Percentiles rank a stretch among this genome's conserved stretches.
Conservation (phyloP, 2,113 vertebrate species). For the Leucosticte australis region DNA sequence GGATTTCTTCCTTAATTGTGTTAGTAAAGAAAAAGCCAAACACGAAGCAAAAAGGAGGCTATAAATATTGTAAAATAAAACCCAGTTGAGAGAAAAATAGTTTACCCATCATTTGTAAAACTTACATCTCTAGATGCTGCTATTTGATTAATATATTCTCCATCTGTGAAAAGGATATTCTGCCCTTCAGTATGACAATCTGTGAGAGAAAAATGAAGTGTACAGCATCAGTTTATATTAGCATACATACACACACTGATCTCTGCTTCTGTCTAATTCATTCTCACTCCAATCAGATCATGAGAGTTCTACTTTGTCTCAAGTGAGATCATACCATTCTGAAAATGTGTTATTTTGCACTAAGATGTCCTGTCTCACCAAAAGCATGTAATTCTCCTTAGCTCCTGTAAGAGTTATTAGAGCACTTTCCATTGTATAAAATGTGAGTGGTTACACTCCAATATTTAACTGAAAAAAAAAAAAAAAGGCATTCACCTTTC, state of each 20-base stretch:
- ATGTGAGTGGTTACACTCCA: neutral
- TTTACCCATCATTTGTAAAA: neutral
- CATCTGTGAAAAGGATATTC: constrained; percentile 97
- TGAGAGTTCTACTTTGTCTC: neutral
- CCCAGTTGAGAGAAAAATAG: neutral
- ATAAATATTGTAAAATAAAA: neutral
- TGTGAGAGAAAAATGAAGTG: constrained; percentile 60
- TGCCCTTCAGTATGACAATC: constrained; percentile 94
- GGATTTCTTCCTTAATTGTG: neutral
- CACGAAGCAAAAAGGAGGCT: neutral
- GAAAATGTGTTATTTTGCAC: neutral
- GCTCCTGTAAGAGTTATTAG: neutral
- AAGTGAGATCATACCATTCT: neutral
- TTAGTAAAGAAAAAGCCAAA: neutral
- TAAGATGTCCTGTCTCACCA: neutral
- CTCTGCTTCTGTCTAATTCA: neutral
- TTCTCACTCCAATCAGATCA: neutral
- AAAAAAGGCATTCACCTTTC: neutral
- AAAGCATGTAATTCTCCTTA: neutral
- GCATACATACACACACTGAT: neutral
- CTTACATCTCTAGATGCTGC: constrained; percentile 98
- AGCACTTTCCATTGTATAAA: neutral
- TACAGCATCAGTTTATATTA: neutral
- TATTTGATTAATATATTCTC: constrained; percentile 98
- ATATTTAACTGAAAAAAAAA: neutral